Conservation (phyloP, 2,888 invertebrate genomes). For the Formica aserva region DNA sequence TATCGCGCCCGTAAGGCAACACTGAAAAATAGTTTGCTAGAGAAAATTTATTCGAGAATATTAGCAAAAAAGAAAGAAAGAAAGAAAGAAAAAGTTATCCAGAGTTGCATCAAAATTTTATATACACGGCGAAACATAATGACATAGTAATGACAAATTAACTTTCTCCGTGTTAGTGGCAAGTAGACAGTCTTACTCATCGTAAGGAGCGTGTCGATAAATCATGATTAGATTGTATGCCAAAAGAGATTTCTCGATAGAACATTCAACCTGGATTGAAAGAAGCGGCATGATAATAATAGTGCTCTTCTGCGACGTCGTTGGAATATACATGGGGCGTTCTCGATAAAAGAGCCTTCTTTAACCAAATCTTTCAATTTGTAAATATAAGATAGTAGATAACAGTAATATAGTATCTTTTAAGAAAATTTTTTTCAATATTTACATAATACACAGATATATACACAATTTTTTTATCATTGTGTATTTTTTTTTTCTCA, state of each 20-base stretch:
- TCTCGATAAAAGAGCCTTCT: neutral
- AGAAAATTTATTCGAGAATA: neutral
- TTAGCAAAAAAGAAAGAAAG: neutral
- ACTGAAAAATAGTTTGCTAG: slow-evolving; percentile 14
- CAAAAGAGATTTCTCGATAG: slow-evolving; percentile 57
- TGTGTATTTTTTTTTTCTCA: neutral
- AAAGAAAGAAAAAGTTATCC: neutral
- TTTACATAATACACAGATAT: neutral
- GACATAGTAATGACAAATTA: slow-evolving; percentile 53
- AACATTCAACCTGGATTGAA: slow-evolving; percentile 48
- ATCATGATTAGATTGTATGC: slow-evolving; percentile 52
- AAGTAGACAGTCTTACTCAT: slow-evolving; percentile 48
- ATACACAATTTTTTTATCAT: neutral
- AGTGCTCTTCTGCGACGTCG: slow-evolving; percentile 18
- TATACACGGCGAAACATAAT: slow-evolving; percentile 32
- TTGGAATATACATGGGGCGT: slow-evolving; percentile 18
- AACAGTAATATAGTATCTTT: neutral
- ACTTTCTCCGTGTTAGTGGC: slow-evolving; percentile 49
- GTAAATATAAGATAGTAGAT: neutral
- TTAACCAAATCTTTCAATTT: neutral
- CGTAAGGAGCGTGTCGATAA: slow-evolving; percentile 47
- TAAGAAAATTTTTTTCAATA: neutral
- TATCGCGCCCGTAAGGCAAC: neutral
- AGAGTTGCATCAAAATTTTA: neutral
- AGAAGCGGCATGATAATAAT: slow-evolving; percentile 60